Evolutionary conservation across 2,113 vertebrate species (phyloP), one percentile per base, ranked within the genome.

Genomic region (Heteronetta atricapilla): DNA sequence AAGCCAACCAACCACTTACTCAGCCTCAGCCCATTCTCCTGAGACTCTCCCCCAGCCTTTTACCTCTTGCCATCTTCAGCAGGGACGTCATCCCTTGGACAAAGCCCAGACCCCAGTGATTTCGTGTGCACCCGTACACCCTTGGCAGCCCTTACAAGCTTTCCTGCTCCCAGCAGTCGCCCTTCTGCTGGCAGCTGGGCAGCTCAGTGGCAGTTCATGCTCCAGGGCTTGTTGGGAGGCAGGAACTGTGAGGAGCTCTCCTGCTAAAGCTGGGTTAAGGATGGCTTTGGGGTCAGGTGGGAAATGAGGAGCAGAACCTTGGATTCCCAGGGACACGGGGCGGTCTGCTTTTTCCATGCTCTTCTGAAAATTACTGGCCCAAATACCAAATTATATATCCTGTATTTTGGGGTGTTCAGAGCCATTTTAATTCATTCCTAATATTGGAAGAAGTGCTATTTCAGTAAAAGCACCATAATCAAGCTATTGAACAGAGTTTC

Each of bases 201-300:
- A 3, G 70, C 87, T 93, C 89, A 12, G 17, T 38, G 56, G 34
- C 64, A 29, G 38, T 56, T 67, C 23, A 19, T 70, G 73, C 53
- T 42, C 82, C 76, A 17, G 4, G 55, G 85, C 82, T 68, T 76
- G 74, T 58, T 66, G 82, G 83, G 88, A 92, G 34, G 25, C 66
- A 62, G 11, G 80, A 89, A 66, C 74, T 29, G 53, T 19, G 80
- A 79, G 83, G 84, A 82, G 88, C 94, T 94, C 87, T 91, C 66
- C 68, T 81, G 83, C 76, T 94, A 92, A 94, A 92, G 90, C 86
- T 80, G 89, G 90, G 92, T 96, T 93, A 92, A 50, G 17, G 53
- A 69, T 72, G 70, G 92, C 83, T 93, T 85, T 92, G 70, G 73
- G 73, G 13, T 88, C 8, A 2, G 42, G 20, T 82, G 60, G 60